Conservation (phyloP, 1,140 invertebrate genomes). For the Globodera ellingtonae region DNA sequence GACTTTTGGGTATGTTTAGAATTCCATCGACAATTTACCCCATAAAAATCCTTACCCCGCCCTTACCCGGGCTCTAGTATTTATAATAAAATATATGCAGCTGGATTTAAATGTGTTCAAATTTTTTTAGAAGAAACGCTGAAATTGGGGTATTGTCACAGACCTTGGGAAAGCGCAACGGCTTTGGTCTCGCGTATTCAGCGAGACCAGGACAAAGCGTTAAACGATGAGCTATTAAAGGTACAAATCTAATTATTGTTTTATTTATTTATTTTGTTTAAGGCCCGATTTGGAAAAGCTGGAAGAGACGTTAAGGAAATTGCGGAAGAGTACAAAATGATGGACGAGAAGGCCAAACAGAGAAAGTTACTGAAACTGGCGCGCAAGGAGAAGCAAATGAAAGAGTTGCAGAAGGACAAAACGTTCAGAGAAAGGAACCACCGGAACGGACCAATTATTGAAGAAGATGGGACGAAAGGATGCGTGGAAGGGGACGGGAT, state of each 20-base stretch:
- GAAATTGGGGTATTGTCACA: conserved; percentile 29
- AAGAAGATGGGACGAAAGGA: background rate
- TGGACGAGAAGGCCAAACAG: conserved; percentile 31
- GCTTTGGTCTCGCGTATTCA: conserved; percentile 12
- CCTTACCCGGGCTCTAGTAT: too few relatives aligned
- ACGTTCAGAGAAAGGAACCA: background rate
- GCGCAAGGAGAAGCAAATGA: conserved; percentile 19
- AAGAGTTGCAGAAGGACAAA: background rate
- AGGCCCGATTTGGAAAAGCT: conserved; percentile 33
- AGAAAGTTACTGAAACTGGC: conserved; percentile 20
- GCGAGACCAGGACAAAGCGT: conserved; percentile 9
- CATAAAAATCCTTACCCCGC: too few relatives aligned
- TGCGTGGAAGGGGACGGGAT: conserved; percentile 13
- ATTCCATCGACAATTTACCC: background rate
- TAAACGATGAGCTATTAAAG: conserved; percentile 32
- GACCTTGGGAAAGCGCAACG: conserved; percentile 25
- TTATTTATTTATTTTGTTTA: conserved; percentile 11
- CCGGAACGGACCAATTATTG: too few relatives aligned
- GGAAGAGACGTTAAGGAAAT: conserved; percentile 42
- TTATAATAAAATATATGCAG: too few relatives aligned
- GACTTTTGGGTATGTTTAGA: conserved; percentile 7
- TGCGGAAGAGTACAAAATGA: conserved; percentile 34
- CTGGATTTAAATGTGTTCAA: background rate
- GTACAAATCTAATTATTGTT: conserved; percentile 29
- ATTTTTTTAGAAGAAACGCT: conserved; percentile 35